A percentile compares a stretch with the other conserved stretches of the same genome.
These are phyloP conservation scores for Okamejei kenojei DNA, from an alignment of 2,797 vertebrate species.

Conservation along the genomic window DNA sequence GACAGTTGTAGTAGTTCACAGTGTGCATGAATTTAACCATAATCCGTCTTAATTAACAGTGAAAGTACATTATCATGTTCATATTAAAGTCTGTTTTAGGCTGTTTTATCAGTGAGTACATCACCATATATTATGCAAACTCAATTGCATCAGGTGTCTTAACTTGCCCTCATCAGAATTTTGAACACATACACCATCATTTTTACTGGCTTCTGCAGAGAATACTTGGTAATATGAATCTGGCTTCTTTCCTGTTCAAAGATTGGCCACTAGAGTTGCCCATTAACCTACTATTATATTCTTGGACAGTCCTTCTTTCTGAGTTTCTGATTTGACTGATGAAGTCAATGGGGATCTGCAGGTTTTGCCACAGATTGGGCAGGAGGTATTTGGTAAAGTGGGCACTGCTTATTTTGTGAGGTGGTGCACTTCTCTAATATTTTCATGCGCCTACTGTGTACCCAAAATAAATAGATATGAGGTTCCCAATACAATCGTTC, in stretches of 20 bases:
- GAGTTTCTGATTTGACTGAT: too few species aligned
- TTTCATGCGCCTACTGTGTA: too few species aligned
- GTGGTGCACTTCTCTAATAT: too few species aligned
- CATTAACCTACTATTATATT: neutral
- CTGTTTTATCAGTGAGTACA: neutral
- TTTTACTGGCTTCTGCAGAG: neutral
- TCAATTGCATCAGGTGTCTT: neutral
- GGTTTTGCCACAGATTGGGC: too few species aligned
- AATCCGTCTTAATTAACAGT: neutral
- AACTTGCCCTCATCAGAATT: neutral
- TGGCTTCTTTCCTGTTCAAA: neutral
- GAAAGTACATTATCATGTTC: neutral
- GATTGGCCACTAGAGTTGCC: neutral
- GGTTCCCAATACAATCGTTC: too few species aligned
- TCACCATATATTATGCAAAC: too few species aligned
- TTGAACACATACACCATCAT: neutral
- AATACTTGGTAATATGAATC: neutral
- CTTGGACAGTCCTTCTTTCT: too few species aligned
- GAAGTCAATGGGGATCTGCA: too few species aligned
- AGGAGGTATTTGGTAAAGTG: too few species aligned
- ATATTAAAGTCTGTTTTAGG: neutral
- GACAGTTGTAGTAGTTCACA: neutral
- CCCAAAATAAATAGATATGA: too few species aligned
- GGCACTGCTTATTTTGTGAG: too few species aligned
- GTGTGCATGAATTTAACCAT: neutral